Conservation (phyloP, 2,113 vertebrate species). For the Platycercus adscitus region DNA sequence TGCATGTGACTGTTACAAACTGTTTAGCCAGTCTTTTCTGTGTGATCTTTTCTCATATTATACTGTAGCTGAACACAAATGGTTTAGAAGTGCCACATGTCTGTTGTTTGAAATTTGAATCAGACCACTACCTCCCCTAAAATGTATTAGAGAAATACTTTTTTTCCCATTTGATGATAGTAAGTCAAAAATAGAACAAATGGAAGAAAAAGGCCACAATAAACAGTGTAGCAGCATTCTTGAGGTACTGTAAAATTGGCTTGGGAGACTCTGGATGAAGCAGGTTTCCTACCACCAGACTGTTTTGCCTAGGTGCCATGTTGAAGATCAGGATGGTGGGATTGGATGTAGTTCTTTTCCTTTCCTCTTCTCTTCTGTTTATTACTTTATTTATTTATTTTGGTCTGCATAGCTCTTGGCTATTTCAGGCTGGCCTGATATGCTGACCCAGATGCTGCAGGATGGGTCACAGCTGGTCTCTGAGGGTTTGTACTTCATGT, state of each 20-base stretch:
- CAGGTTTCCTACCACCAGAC: neutral
- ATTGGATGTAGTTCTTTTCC: neutral
- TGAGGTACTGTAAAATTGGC: neutral
- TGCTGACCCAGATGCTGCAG: neutral
- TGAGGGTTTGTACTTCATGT: rapidly evolving
- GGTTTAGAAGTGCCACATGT: neutral
- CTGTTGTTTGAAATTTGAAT: slow-evolving; percentile 31
- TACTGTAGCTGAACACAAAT: slow-evolving; percentile 26
- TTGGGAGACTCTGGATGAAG: neutral
- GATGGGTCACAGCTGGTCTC: neutral
- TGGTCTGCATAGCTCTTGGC: neutral
- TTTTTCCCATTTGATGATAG: slow-evolving; percentile 1
- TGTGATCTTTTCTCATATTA: neutral
- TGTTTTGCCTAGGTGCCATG: neutral
- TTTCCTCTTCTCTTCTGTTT: neutral
- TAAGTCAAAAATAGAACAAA: neutral
- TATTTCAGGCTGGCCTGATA: neutral
- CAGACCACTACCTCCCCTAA: neutral
- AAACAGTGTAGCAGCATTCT: neutral
- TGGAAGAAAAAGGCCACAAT: neutral
- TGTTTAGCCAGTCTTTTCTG: neutral
- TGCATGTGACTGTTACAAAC: slow-evolving; percentile 4
- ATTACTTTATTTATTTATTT: neutral
- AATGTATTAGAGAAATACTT: neutral
- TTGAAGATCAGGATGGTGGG: neutral